Base-by-base conservation (phyloP, 2,888 invertebrate genomes). In the Hyposoter didymator region DNA sequence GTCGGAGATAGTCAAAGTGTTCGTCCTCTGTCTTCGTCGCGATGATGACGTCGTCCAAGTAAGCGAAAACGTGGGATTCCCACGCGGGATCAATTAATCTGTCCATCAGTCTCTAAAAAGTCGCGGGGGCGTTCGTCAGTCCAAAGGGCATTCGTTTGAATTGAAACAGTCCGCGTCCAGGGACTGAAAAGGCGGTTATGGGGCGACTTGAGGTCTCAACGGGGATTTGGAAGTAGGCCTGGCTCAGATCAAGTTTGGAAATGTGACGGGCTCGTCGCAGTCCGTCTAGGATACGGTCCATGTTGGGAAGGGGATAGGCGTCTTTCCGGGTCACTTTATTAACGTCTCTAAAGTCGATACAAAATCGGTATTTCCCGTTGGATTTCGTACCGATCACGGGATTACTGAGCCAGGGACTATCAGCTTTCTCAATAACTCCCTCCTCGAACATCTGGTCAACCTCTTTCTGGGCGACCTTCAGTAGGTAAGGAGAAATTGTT, bases 81-180 rank as follows among this genome's bases (percentile, higher is more conserved):
- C 70, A 70, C 4, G 47, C 49, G 22, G 14, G 49, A 28, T 70
- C 70, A 10, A 70, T 49, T 43, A 52, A n/a, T 17, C 32, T 3
- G 49, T 70, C 49, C 70, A 70, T 52, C 28, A 72, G 52, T 49
- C 70, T 22, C 28, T 72, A 52, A 28, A 72, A 72, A 7, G 70
- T 72, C 32, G 70, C 70, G 49, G 49, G 49, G 32, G 70, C 70
- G n/a, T 72, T 72, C 28, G 70, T 72, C 70, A 70, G 70, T 70
- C 70, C 32, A 17, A 70, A 70, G 70, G 70, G 47, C 49, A 70
- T 70, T 7, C 49, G 70, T 49, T 2, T 12, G n/a, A 70, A 70
- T 8, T 70, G 70, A 14, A 49, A 70, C 5, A 52, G 52, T 32
- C 70, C 10, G n/a, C 52, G 43, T 28, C 52, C 49, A 8, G 19